Percentiles rank a stretch among this genome's conserved stretches.
Evolutionary conservation across 1,140 invertebrate species (phyloP).

Genomic region (Cotesia glomerata): DNA sequence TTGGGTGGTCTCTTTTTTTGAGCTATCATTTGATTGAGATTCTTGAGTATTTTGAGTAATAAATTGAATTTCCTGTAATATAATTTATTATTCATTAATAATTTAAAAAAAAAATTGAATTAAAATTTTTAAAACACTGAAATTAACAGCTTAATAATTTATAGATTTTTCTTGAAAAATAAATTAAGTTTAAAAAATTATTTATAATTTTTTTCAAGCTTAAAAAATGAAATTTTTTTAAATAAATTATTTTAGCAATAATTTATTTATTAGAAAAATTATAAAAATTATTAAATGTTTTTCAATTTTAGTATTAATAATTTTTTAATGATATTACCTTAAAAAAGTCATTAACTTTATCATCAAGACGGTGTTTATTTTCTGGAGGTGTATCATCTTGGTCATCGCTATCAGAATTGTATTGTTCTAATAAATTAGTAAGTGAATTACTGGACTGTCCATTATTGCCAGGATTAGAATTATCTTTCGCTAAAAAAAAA

Average conservation of each 20-base stretch:
- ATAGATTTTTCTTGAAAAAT: neutral
- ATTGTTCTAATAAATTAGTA: conserved; percentile 58
- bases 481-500: conserved; percentile 15
- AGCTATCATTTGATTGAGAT: conserved; percentile 25
- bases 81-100: neutral
- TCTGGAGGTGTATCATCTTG: conserved; percentile 46
- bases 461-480: conserved; percentile 41
- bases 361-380: conserved; percentile 48
- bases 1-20: neutral
- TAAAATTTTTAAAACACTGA: neutral
- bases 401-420: conserved; percentile 59
- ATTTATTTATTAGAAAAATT: too few relatives aligned
- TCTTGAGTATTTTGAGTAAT: conserved; percentile 48
- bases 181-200: too few relatives aligned
- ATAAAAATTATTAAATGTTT: too few relatives aligned
- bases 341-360: conserved; percentile 62
- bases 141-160: neutral
- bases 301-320: too few relatives aligned
- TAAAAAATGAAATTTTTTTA: neutral
- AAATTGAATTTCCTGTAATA: conserved; percentile 56
- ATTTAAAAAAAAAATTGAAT: too few relatives aligned
- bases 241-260: neutral
- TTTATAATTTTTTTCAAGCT: neutral
- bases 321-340: conserved; percentile 44
- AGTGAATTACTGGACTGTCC: conserved; percentile 53